Conservation (phyloP, 2,888 invertebrate species). For the Stegana nigrithorax region DNA sequence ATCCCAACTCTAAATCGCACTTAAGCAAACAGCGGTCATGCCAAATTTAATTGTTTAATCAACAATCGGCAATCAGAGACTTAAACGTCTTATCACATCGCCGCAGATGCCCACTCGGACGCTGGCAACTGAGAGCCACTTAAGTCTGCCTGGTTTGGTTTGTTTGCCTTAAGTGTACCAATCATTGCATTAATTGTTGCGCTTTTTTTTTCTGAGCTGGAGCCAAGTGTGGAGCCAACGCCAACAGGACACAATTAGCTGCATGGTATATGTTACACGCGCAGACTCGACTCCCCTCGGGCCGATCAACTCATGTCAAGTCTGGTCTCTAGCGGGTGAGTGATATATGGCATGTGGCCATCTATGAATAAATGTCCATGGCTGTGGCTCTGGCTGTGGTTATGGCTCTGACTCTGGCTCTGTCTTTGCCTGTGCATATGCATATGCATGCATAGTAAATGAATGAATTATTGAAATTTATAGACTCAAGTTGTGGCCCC, state of each 20-base stretch:
- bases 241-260: neutral
- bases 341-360: neutral
- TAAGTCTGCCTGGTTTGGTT: too few relatives aligned
- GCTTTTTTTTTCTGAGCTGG: neutral
- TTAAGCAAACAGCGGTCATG: neutral
- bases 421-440: conserved; percentile 1
- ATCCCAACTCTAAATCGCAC: too few relatives aligned
- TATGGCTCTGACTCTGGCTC: neutral
- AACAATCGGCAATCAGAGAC: conserved; percentile 1
- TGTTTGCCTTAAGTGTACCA: neutral
- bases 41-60: neutral
- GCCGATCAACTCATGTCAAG: neutral
- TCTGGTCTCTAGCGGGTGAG: conserved; percentile 7
- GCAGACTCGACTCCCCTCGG: neutral
- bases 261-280: neutral
- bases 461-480: conserved; percentile 41
- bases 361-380: neutral
- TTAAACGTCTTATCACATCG: neutral
- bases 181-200: conserved; percentile 14
- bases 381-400: neutral
- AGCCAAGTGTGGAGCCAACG: neutral
- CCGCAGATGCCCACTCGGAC: neutral
- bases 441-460: conserved; percentile 18
- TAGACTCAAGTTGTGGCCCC: conserved; percentile 22
- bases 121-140: neutral